Evolutionary conservation across 2,113 vertebrate species (phyloP).

Genomic region (Corythoichthys haematopterus): DNA sequence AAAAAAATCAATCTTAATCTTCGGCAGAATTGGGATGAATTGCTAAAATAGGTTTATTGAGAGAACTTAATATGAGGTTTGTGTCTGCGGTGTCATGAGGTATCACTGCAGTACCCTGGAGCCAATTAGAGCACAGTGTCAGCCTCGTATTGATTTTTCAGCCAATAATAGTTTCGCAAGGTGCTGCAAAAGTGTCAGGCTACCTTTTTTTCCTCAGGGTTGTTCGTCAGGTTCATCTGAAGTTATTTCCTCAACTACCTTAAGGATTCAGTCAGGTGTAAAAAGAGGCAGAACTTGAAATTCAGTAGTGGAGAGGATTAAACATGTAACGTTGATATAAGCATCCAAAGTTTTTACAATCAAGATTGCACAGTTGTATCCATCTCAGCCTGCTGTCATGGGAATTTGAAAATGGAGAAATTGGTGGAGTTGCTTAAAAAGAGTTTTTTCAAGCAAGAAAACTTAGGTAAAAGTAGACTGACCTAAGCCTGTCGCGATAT

Average conservation of each 20-base stretch:
- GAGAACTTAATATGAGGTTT: conserved; percentile 33
- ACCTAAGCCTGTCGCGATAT: too few relatives aligned
- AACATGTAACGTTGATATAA: background rate
- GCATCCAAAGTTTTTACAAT: too few relatives aligned
- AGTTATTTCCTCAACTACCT: conserved; percentile 40
- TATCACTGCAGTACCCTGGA: conserved; percentile 42
- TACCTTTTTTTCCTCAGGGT: conserved; percentile 23
- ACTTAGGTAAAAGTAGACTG: too few relatives aligned
- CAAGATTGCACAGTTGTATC: too few relatives aligned
- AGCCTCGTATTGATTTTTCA: conserved; percentile 59
- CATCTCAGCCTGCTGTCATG: too few relatives aligned
- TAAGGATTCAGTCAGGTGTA: conserved; percentile 8
- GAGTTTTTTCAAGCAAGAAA: too few relatives aligned
- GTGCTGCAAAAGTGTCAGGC: conserved; percentile 40
- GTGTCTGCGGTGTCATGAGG: conserved; percentile 19
- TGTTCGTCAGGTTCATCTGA: conserved; percentile 41
- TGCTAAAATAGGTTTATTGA: conserved; percentile 34
- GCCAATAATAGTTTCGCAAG: conserved; percentile 60
- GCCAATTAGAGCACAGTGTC: conserved; percentile 52
- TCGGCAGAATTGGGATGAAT: conserved; percentile 29
- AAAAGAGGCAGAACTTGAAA: conserved; percentile 14
- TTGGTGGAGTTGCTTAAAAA: too few relatives aligned
- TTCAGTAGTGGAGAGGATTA: background rate
- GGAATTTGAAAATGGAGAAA: too few relatives aligned
- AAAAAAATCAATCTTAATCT: conserved; percentile 9